Conservation (phyloP, 2,797 vertebrate genomes). For the Girardinus metallicus region DNA sequence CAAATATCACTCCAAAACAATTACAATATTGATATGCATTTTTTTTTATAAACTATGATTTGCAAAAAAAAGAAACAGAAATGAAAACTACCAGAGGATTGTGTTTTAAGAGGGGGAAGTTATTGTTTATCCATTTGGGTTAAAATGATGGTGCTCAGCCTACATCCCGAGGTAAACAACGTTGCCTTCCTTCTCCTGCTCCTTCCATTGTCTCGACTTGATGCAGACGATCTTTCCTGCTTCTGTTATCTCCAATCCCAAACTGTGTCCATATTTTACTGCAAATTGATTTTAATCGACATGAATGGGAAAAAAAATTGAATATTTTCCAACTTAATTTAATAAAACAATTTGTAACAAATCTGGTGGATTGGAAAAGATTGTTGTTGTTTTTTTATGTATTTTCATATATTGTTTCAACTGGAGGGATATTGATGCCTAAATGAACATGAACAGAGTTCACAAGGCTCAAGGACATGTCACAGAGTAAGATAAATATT, state of each 20-base stretch:
- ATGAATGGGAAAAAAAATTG: neutral
- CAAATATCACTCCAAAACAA: slow-evolving; percentile 23
- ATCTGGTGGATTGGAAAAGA: neutral
- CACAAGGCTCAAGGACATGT: neutral
- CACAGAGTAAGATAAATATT: neutral
- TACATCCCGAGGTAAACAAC: slow-evolving; percentile 70
- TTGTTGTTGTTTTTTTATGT: neutral
- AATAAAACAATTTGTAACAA: neutral
- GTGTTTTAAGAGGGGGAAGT: slow-evolving; percentile 8
- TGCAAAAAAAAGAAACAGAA: neutral
- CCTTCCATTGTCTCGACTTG: slow-evolving; percentile 67
- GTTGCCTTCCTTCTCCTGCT: slow-evolving; percentile 54
- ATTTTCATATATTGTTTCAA: neutral
- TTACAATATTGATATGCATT: slow-evolving; percentile 1
- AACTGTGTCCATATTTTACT: slow-evolving; percentile 46
- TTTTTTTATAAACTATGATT: slow-evolving; percentile 19
- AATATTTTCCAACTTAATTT: neutral
- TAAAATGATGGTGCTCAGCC: slow-evolving; percentile 49
- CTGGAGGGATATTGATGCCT: neutral
- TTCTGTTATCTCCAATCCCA: slow-evolving; percentile 22
- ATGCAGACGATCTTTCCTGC: slow-evolving; percentile 48
- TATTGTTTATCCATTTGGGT: slow-evolving; percentile 38
- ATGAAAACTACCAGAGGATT: neutral
- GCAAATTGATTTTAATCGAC: slow-evolving; percentile 3
- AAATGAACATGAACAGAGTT: neutral